A percentile compares a stretch with the other conserved stretches of the same genome.
Evolutionary conservation across 2,888 invertebrate species (phyloP).

Genomic region (Drosophila histrio): DNA sequence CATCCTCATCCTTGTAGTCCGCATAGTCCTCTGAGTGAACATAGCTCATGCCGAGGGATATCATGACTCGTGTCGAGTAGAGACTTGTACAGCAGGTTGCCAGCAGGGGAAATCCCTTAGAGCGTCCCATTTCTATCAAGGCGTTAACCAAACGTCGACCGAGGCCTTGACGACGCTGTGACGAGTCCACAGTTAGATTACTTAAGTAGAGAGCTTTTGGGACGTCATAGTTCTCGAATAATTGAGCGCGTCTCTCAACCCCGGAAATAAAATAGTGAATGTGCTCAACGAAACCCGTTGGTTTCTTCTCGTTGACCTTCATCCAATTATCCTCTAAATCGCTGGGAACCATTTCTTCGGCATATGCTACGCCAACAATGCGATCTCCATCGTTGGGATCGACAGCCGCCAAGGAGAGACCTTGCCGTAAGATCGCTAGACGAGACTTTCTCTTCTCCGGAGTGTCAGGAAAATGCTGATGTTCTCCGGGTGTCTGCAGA

Average conservation of each 20-base stretch:
- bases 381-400: slow-evolving; percentile 18
- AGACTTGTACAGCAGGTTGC: slow-evolving; percentile 71
- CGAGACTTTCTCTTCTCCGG: slow-evolving; percentile 28
- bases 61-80: slow-evolving; percentile 64
- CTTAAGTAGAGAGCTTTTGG: slow-evolving; percentile 54
- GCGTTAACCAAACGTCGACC: slow-evolving; percentile 60
- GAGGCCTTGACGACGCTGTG: slow-evolving; percentile 59
- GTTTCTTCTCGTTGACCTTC: slow-evolving; percentile 22
- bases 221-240: slow-evolving; percentile 53
- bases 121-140: slow-evolving; percentile 58
- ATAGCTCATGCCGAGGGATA: slow-evolving; percentile 59
- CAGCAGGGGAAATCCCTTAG: slow-evolving; percentile 53
- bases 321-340: slow-evolving; percentile 42
- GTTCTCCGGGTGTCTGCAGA: slow-evolving; percentile 42
- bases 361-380: slow-evolving; percentile 51
- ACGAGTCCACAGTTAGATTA: slow-evolving; percentile 48
- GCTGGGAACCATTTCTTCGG: slow-evolving; percentile 30
- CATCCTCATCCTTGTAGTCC: slow-evolving; percentile 61
- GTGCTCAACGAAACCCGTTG: slow-evolving; percentile 45
- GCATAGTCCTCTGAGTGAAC: slow-evolving; percentile 50
- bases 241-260: slow-evolving; percentile 59
- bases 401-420: slow-evolving; percentile 53
- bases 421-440: slow-evolving; percentile 25
- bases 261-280: slow-evolving; percentile 55
- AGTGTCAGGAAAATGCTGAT: slow-evolving; percentile 7